phyloP scores from a whole-genome alignment of 2,888 invertebrate species.

The Polydrusus pterygomalis region DNA sequence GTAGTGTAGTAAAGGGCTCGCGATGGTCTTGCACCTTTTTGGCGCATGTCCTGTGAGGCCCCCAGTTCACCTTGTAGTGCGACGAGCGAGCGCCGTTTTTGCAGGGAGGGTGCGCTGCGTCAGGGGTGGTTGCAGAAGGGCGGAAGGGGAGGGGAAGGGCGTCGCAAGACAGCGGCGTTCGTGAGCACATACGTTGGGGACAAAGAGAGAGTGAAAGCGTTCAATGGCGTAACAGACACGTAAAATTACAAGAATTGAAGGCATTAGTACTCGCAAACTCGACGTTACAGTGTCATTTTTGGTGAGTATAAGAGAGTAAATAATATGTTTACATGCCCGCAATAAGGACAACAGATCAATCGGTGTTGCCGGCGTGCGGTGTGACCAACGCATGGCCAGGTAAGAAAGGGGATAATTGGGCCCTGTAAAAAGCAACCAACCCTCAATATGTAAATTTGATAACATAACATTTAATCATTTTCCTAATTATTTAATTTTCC shows the following conservation, averaged over 20 bases:
- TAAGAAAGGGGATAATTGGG: too few relatives aligned
- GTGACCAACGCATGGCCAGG: too few relatives aligned
- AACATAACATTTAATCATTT: too few relatives aligned
- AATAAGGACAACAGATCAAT: too few relatives aligned
- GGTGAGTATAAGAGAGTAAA: too few relatives aligned
- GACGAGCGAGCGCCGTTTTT: slow-evolving; percentile 47
- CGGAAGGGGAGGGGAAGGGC: slow-evolving; percentile 43
- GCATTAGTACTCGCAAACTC: too few relatives aligned
- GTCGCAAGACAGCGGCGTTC: slow-evolving; percentile 42
- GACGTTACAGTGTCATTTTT: too few relatives aligned
- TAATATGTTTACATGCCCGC: too few relatives aligned
- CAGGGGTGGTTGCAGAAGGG: slow-evolving; percentile 48
- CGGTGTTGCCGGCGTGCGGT: too few relatives aligned
- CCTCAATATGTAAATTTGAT: too few relatives aligned
- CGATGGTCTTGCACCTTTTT: slow-evolving; percentile 63
- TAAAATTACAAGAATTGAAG: not conserved
- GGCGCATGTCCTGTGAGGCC: slow-evolving; percentile 62
- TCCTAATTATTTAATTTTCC: too few relatives aligned
- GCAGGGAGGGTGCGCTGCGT: slow-evolving; percentile 52
- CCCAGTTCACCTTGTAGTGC: slow-evolving; percentile 52
- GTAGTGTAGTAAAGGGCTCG: slow-evolving; percentile 64
- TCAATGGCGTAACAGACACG: slow-evolving; percentile 41
- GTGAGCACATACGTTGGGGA: slow-evolving; percentile 27
- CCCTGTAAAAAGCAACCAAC: too few relatives aligned
- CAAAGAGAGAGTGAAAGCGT: slow-evolving; percentile 35